phyloP scores from a whole-genome alignment of 2,113 vertebrate species.

The Odobenus rosmarus region DNA sequence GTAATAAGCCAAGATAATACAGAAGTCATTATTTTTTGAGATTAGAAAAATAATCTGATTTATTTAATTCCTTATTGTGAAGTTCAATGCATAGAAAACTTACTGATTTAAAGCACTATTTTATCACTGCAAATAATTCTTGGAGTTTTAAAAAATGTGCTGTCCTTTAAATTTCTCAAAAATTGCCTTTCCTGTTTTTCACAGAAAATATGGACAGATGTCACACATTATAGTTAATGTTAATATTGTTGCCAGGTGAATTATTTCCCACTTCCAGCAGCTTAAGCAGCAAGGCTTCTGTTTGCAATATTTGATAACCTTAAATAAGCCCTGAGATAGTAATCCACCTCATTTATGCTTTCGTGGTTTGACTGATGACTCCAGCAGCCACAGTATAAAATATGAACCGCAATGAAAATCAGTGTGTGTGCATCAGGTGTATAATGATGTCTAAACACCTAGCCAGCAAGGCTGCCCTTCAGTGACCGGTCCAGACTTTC shows the following conservation, averaged over 20 bases:
- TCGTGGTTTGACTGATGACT: not conserved
- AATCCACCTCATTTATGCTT: not conserved
- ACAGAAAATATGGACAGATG: not conserved
- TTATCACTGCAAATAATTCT: not conserved
- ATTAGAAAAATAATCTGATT: constrained; percentile 21
- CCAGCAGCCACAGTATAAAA: not conserved
- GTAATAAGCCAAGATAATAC: not conserved
- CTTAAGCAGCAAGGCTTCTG: not conserved
- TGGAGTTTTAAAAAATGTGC: constrained; percentile 17
- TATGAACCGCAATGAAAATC: not conserved
- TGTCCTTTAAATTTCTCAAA: not conserved
- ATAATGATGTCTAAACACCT: not conserved
- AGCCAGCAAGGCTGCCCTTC: not conserved
- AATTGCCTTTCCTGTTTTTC: not conserved
- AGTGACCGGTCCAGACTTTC: not conserved
- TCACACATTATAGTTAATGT: not conserved
- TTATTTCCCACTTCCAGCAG: not conserved
- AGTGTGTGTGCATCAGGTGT: not conserved
- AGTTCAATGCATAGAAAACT: not conserved
- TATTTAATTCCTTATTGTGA: not conserved
- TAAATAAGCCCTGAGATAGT: not conserved
- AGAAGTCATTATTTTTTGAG: not conserved
- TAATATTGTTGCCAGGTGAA: not conserved
- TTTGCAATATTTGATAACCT: not conserved
- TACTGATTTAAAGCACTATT: not conserved